phyloP scores from a whole-genome alignment of 2,888 invertebrate genomes.

The Prenolepis imparis region DNA sequence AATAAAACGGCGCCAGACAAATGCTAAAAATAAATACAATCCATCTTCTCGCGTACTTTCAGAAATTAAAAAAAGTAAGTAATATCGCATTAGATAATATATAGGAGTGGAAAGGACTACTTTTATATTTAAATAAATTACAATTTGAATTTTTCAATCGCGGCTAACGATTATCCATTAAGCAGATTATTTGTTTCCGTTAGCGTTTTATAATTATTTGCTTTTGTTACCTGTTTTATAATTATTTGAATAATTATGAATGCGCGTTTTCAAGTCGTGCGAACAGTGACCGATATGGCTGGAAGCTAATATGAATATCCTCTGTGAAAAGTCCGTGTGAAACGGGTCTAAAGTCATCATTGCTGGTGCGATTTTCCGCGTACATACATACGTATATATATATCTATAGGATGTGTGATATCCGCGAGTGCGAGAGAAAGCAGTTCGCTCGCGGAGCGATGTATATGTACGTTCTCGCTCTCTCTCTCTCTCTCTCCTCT shows the following conservation, averaged over 20 bases:
- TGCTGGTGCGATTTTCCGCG: constrained; percentile 23
- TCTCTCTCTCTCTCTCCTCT: background rate
- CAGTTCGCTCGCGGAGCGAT: constrained; percentile 14
- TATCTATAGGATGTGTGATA: background rate
- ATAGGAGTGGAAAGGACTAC: too few relatives aligned
- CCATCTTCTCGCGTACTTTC: background rate
- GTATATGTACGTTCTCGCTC: background rate
- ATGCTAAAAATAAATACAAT: background rate
- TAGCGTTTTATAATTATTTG: background rate
- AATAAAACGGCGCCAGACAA: background rate
- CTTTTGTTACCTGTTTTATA: background rate
- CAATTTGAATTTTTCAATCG: background rate
- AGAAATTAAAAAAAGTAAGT: background rate
- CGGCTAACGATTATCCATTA: background rate
- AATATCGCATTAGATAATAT: background rate
- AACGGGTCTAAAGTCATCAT: constrained; percentile 19
- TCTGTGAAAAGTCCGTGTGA: constrained; percentile 13
- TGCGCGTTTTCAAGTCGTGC: background rate
- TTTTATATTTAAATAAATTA: background rate
- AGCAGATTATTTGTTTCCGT: background rate
- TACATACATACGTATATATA: too few relatives aligned
- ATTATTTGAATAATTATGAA: background rate
- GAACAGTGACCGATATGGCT: constrained; percentile 4
- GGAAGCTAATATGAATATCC: constrained; percentile 12
- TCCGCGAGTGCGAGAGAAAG: background rate